Percentiles rank a stretch among this genome's conserved stretches.
Evolutionary conservation across 2,797 vertebrate species (phyloP).

Genomic region (Smutsia temminckii): DNA sequence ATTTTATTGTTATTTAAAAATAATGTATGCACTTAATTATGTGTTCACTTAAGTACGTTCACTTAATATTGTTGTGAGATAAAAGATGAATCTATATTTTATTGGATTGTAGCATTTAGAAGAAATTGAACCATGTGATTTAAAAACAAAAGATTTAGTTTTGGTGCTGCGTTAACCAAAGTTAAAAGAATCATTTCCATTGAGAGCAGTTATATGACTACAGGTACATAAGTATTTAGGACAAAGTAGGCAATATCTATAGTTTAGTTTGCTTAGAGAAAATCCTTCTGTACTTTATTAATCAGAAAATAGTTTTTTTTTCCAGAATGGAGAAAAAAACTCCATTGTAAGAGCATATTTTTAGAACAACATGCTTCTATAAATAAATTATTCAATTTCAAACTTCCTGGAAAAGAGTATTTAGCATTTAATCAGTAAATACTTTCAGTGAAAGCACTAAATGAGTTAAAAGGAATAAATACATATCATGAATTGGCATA

Average conservation of each 20-base stretch:
- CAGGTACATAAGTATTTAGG: neutral
- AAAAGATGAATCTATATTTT: neutral
- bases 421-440: slow-evolving; percentile 42
- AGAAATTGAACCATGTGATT: neutral
- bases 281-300: slow-evolving; percentile 32
- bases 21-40: neutral
- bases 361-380: slow-evolving; percentile 31
- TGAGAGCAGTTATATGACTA: neutral
- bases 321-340: too few species aligned
- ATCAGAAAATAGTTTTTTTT: slow-evolving; percentile 11
- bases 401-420: neutral
- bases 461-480: slow-evolving; percentile 37
- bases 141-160: neutral
- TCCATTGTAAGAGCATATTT: slow-evolving; percentile 39
- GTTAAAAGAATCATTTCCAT: neutral
- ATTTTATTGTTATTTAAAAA: slow-evolving; percentile 17
- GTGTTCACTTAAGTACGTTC: neutral
- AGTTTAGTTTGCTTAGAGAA: slow-evolving; percentile 21
- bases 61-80: neutral
- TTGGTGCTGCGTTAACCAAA: neutral
- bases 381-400: slow-evolving; percentile 41
- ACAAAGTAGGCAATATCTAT: neutral
- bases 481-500: neutral
- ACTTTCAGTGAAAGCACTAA: neutral
- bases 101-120: neutral